Conservation (phyloP, 1,140 invertebrate species). For the Lordiphosa collinella region DNA sequence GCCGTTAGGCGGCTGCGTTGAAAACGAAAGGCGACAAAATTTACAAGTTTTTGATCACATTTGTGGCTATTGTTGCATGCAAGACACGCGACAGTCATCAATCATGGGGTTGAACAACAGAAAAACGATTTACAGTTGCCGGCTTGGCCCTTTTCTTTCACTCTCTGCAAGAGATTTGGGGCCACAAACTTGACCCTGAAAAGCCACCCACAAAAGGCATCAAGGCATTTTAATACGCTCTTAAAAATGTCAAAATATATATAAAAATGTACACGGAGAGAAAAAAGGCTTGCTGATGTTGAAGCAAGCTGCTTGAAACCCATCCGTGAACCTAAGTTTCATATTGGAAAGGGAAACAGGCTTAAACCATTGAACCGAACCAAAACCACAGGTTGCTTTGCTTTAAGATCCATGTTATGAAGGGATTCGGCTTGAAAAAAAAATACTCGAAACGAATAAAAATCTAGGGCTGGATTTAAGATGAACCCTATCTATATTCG, state of each 20-base stretch:
- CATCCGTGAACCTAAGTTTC: too few species aligned
- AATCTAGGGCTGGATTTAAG: too few species aligned
- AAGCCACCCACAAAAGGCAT: slow-evolving; percentile 42
- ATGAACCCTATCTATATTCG: too few species aligned
- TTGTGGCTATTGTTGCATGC: slow-evolving; percentile 16
- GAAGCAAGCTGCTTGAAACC: too few species aligned
- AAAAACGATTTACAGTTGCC: slow-evolving; percentile 32
- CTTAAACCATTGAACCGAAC: too few species aligned
- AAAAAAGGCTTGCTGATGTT: too few species aligned
- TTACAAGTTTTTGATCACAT: slow-evolving; percentile 50
- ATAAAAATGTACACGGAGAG: too few species aligned
- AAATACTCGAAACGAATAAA: too few species aligned
- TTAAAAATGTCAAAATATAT: slow-evolving; percentile 10
- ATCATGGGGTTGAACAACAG: slow-evolving; percentile 37
- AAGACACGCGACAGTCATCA: slow-evolving; percentile 67
- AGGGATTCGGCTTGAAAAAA: too few species aligned
- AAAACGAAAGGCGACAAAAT: slow-evolving; percentile 66
- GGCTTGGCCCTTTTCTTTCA: slow-evolving; percentile 19
- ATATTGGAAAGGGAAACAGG: too few species aligned
- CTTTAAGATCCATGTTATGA: too few species aligned
- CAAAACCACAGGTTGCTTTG: too few species aligned
- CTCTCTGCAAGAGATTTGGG: slow-evolving; percentile 20
- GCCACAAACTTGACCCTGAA: slow-evolving; percentile 70
- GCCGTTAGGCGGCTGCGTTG: slow-evolving; percentile 45
- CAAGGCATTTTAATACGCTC: slow-evolving; percentile 3